Conservation (phyloP, 2,888 invertebrate species). For the Dryobotodes eremita region DNA sequence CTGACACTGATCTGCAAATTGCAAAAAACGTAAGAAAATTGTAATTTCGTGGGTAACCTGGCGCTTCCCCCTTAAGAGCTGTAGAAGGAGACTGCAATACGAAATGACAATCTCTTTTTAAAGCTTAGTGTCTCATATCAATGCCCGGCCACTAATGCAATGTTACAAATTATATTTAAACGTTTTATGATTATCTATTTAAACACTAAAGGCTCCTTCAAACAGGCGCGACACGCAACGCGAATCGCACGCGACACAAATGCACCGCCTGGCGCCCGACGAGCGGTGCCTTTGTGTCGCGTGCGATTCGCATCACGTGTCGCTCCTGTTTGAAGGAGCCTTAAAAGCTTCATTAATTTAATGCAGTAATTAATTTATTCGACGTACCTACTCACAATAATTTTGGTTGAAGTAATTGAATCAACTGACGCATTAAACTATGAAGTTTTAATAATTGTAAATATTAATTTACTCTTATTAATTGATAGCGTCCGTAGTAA, state of each 20-base stretch:
- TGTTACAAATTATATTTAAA: not conserved
- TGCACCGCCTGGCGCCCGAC: no score
- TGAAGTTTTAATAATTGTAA: not conserved
- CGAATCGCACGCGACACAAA: no score
- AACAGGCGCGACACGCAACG: no score
- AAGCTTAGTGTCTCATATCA: not conserved
- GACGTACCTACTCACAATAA: not conserved
- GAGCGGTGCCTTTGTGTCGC: no score
- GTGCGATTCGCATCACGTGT: no score
- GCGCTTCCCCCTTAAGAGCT: not conserved
- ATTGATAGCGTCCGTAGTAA: not conserved
- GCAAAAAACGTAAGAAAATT: no score
- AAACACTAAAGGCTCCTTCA: no score
- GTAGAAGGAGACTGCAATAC: not conserved
- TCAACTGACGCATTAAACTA: not conserved
- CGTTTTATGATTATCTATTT: not conserved
- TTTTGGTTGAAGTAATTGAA: slow-evolving; percentile 4
- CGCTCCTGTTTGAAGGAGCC: no score
- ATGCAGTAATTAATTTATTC: slow-evolving; percentile 2
- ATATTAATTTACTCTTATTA: not conserved
- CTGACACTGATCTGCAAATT: no score
- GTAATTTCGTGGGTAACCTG: no score
- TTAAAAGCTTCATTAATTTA: not conserved
- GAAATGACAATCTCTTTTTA: not conserved
- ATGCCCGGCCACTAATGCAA: not conserved